Evolutionary conservation across 1,140 invertebrate genomes (phyloP).

Genomic region (Drosophila sucinea): DNA sequence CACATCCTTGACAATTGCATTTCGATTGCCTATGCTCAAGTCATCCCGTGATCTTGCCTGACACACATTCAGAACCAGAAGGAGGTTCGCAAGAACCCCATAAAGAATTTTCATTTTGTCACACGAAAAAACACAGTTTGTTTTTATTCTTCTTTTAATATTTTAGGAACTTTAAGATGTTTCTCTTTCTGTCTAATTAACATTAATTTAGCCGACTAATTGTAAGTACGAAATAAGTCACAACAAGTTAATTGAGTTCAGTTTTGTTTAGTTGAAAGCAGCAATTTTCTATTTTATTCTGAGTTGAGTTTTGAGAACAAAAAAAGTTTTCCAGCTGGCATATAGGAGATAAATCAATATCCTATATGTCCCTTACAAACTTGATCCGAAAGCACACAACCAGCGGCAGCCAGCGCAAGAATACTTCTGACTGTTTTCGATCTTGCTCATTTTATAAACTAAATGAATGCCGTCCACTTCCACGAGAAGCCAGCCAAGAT

Average conservation of each 20-base stretch:
- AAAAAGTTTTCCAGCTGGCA: conserved; percentile 4
- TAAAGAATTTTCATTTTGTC: conserved; percentile 18
- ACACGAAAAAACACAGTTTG: conserved; percentile 31
- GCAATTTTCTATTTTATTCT: not conserved
- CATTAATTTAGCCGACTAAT: not conserved
- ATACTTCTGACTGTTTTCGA: conserved; percentile 75
- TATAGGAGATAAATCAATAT: conserved; percentile 11
- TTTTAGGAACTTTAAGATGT: not conserved
- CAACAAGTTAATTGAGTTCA: conserved; percentile 32
- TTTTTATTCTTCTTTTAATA: not conserved
- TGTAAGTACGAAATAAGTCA: conserved; percentile 34
- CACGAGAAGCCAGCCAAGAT: conserved; percentile 17
- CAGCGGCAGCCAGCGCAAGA: conserved; percentile 72
- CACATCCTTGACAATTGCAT: conserved; percentile 35
- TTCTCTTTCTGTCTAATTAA: conserved; percentile 7
- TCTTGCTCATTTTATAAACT: conserved; percentile 65
- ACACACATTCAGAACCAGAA: conserved; percentile 30
- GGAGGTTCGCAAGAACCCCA: conserved; percentile 35
- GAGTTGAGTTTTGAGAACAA: not conserved
- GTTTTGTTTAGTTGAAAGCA: not conserved
- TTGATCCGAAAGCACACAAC: conserved; percentile 58
- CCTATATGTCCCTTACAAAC: conserved; percentile 30
- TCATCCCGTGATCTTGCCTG: conserved; percentile 44
- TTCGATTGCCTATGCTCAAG: conserved; percentile 27
- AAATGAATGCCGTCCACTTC: conserved; percentile 27